A percentile compares a stretch with the other conserved stretches of the same genome.
These are phyloP conservation scores for Aelia acuminata DNA, from an alignment of 2,888 invertebrate species.

Conservation along the genomic window DNA sequence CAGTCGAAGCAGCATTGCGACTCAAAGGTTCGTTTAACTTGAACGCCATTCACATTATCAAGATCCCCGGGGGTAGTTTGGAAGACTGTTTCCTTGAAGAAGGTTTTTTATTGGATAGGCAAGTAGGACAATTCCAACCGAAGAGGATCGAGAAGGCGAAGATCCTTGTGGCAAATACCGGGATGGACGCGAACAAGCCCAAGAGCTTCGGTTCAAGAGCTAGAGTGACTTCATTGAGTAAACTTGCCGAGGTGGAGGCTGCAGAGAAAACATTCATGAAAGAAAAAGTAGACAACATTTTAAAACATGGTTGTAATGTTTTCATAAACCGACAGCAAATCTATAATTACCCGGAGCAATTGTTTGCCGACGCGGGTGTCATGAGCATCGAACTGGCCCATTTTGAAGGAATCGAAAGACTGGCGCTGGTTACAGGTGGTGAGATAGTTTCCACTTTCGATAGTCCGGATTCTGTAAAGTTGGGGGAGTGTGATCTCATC, in stretches of 20 bases:
- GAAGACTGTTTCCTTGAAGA: slow-evolving; percentile 97
- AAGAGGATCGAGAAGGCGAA: slow-evolving; percentile 94
- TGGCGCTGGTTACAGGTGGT: slow-evolving; percentile 97
- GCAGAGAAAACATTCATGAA: slow-evolving; percentile 99
- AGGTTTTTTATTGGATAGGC: slow-evolving; percentile 94
- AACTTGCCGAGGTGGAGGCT: slow-evolving; percentile 96
- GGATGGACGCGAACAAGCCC: slow-evolving; percentile 99
- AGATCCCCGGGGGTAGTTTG: slow-evolving; percentile 93
- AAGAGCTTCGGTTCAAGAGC: slow-evolving; percentile 98
- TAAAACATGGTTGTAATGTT: slow-evolving; percentile 94
- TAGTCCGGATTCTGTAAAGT: slow-evolving; percentile 88
- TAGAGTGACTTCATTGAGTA: slow-evolving; percentile 91
- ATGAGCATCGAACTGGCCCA: slow-evolving; percentile 99
- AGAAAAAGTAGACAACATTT: slow-evolving; percentile 94
- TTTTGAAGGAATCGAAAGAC: slow-evolving; percentile 97
- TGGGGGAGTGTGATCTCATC: slow-evolving; percentile 94
- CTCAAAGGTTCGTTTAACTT: slow-evolving; percentile 97
- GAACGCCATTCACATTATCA: slow-evolving; percentile 96
- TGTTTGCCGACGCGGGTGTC: slow-evolving; percentile 97
- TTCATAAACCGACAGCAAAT: slow-evolving; percentile 99
- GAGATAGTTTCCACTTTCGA: slow-evolving; percentile 99
- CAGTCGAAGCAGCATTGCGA: slow-evolving; percentile 95
- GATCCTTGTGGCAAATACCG: slow-evolving; percentile 98
- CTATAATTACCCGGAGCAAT: slow-evolving; percentile 99
- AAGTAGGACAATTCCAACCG: slow-evolving; percentile 97